Evolutionary conservation across 1,140 invertebrate genomes (phyloP).

Genomic region (Wiebesia pumilae): DNA sequence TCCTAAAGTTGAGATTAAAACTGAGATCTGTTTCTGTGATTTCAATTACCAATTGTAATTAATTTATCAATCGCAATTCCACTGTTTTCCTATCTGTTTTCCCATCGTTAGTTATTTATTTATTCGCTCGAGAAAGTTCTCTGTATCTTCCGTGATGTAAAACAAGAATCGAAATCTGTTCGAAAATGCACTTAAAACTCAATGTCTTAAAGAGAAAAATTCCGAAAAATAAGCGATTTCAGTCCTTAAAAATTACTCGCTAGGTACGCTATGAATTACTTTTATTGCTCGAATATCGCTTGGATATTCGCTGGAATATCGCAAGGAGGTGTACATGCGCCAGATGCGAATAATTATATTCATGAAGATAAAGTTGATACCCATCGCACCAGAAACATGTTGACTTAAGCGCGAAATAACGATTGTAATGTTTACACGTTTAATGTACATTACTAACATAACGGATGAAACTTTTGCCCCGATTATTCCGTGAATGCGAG

Average conservation of each 20-base stretch:
- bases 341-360: slow-evolving; percentile 6
- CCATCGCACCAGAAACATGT: background rate
- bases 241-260: background rate
- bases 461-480: slow-evolving; percentile 8
- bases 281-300: background rate
- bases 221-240: background rate
- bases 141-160: too few species aligned
- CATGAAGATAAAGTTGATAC: background rate
- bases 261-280: slow-evolving; percentile 9
- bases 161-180: too few species aligned
- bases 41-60: too few species aligned
- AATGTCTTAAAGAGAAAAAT: background rate
- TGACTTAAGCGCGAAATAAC: slow-evolving; percentile 18
- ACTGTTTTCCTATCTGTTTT: too few species aligned
- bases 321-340: background rate
- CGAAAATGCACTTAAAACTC: too few species aligned
- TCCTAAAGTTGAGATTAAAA: too few species aligned
- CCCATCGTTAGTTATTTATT: too few species aligned
- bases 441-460: slow-evolving; percentile 10
- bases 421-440: slow-evolving; percentile 41
- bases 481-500: slow-evolving; percentile 25
- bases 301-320: background rate
- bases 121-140: too few species aligned
- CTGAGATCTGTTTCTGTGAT: too few species aligned
- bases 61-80: too few species aligned